Evolutionary conservation across 2,113 vertebrate genomes (phyloP).

Genomic region (Lasiurus borealis): DNA sequence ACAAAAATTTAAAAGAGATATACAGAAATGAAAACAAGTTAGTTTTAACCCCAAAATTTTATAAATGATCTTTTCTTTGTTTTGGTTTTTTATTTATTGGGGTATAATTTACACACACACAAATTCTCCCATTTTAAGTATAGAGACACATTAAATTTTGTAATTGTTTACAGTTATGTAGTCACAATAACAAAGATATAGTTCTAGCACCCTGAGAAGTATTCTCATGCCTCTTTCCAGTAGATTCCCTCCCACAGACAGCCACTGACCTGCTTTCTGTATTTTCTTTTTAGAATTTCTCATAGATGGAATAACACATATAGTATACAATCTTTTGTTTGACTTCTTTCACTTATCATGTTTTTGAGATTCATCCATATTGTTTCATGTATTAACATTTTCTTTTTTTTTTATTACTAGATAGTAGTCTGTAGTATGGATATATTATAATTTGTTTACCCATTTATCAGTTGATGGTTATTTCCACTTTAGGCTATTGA

Average conservation of each 20-base stretch:
- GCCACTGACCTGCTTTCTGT: not conserved
- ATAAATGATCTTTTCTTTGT: constrained; percentile 4
- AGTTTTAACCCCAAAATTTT: not conserved
- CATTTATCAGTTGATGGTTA: not conserved
- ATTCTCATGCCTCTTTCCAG: not conserved
- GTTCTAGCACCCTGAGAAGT: not conserved
- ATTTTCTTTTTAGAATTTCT: constrained; percentile 28
- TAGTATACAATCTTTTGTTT: not conserved
- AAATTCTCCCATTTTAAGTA: not conserved
- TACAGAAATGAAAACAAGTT: constrained; percentile 7
- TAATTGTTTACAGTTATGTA: not conserved
- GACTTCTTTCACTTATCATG: not conserved
- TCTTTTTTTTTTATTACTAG: not conserved
- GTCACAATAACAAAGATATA: not conserved
- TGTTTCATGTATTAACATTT: not conserved
- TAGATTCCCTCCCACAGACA: not conserved
- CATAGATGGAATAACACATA: not conserved
- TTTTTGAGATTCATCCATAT: not conserved
- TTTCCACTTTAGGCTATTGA: not conserved
- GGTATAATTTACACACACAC: not conserved
- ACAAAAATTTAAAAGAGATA: constrained; percentile 45
- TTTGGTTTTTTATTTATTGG: constrained; percentile 19
- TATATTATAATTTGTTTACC: not conserved
- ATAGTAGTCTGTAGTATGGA: not conserved
- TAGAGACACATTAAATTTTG: not conserved